Evolutionary conservation across 92 coral and sea anemone genomes (phyloP).

Genomic region (Heteractis magnifica): DNA sequence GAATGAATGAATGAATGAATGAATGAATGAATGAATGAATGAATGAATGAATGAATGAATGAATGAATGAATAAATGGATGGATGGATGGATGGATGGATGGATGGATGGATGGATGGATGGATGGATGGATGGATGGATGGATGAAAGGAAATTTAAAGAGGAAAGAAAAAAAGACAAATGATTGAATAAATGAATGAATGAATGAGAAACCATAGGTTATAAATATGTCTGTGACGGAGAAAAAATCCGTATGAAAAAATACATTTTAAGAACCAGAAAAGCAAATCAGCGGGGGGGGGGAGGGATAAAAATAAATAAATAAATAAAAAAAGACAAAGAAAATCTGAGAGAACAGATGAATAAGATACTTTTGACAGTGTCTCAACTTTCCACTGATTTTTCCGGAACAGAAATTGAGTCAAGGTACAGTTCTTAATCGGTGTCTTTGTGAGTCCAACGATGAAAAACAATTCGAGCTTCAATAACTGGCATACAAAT

Average conservation of each 20-base stretch:
- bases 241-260: too few relatives aligned
- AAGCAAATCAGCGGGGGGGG: too few relatives aligned
- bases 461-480: neutral
- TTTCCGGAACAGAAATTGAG: neutral
- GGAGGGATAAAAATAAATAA: neutral
- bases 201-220: too few relatives aligned
- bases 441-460: neutral
- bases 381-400: neutral
- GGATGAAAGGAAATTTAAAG: too few relatives aligned
- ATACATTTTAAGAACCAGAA: too few relatives aligned
- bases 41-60: too few relatives aligned
- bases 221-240: too few relatives aligned
- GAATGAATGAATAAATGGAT: too few relatives aligned
- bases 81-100: constrained; percentile 7
- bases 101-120: constrained; percentile 2
- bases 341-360: neutral
- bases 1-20: too few relatives aligned
- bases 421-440: neutral
- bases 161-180: too few relatives aligned
- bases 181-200: too few relatives aligned
- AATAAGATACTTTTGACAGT: neutral
- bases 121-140: neutral
- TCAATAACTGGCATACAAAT: neutral
- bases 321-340: neutral
- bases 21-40: too few relatives aligned